These are phyloP conservation scores for Serilophus lunatus DNA, from an alignment of 2,113 vertebrate species.

Conservation along the genomic window DNA sequence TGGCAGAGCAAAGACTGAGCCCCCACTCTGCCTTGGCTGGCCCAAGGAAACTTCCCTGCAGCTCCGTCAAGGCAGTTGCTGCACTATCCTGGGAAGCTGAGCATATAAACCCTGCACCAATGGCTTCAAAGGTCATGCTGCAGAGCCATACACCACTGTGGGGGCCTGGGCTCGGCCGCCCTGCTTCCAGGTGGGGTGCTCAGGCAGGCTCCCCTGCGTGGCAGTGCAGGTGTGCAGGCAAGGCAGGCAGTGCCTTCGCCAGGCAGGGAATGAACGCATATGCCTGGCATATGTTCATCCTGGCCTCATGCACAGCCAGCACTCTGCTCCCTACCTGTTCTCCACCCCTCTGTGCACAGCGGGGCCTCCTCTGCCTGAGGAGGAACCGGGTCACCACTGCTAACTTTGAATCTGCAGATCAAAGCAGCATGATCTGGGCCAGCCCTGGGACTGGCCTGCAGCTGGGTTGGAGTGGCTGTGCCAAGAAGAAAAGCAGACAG, in stretches of 20 bases:
- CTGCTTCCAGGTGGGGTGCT: not conserved
- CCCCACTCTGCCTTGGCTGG: rapidly evolving
- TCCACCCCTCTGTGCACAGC: conserved; percentile 27
- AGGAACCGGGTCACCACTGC: conserved; percentile 34
- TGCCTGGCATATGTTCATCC: conserved; percentile 46
- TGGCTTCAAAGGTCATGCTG: rapidly evolving
- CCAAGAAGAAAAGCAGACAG: conserved; percentile 46
- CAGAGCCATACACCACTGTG: rapidly evolving
- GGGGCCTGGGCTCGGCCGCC: rapidly evolving
- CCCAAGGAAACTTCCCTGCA: rapidly evolving
- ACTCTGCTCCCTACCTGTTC: conserved; percentile 45
- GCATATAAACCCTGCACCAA: rapidly evolving
- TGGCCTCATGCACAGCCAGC: not conserved
- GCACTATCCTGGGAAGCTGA: not conserved
- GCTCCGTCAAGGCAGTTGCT: not conserved
- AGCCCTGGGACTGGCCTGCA: conserved; percentile 55
- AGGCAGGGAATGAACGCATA: not conserved
- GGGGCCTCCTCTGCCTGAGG: not conserved
- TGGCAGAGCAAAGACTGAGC: not conserved
- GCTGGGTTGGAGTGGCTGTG: conserved; percentile 34
- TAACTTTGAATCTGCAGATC: conserved; percentile 60
- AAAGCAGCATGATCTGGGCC: conserved; percentile 28
- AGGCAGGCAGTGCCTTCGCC: not conserved
- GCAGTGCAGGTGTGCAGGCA: not conserved
- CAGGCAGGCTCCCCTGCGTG: not conserved